Percentiles rank a stretch among this genome's conserved stretches.
Conservation (phyloP, 2,113 vertebrate genomes). For the Catharus fuscescens region DNA sequence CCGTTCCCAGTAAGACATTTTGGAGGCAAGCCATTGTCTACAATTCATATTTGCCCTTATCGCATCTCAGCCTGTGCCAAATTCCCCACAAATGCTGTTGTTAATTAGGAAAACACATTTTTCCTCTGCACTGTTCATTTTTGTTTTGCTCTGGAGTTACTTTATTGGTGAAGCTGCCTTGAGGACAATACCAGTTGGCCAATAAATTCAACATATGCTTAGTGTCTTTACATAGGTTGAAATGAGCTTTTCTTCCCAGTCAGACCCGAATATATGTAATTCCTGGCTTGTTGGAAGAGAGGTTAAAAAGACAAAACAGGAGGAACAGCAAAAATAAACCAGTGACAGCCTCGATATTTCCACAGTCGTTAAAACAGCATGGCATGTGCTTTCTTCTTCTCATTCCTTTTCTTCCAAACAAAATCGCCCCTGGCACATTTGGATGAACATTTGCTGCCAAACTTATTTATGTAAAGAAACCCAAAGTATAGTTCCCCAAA, state of each 20-base stretch:
- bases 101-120: constrained; percentile 62
- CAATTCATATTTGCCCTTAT: constrained; percentile 29
- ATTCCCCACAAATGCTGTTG: constrained; percentile 29
- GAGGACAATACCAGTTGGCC: constrained; percentile 51
- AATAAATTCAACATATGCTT: constrained; percentile 59
- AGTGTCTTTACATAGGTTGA: constrained; percentile 17
- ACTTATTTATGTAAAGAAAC: background rate
- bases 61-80: background rate
- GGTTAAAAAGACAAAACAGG: background rate
- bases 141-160: constrained; percentile 26
- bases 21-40: constrained; percentile 53
- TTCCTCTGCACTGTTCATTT: background rate
- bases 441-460: background rate
- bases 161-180: constrained; percentile 54
- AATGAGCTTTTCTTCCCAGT: background rate
- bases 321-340: background rate
- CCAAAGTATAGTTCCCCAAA: background rate
- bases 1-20: constrained; percentile 12
- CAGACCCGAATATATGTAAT: background rate
- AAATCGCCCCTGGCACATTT: background rate
- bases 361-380: background rate
- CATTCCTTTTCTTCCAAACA: background rate
- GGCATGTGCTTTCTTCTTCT: background rate
- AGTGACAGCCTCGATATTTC: background rate
- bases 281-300: background rate